These are phyloP conservation scores for Grus americana DNA, from an alignment of 2,113 vertebrate species.

Conservation along the genomic window DNA sequence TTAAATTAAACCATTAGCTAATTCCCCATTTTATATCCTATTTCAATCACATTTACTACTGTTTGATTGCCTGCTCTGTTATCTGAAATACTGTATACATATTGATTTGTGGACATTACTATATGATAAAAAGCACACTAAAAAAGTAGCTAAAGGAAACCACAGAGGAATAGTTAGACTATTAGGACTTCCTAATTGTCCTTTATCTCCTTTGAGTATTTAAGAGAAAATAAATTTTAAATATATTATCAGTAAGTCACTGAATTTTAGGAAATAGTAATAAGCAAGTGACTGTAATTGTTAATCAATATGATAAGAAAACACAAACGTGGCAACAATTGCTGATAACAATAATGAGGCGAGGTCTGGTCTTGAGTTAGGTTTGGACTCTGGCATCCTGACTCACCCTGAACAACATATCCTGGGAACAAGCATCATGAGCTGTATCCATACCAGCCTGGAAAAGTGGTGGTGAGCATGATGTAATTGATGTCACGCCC, in stretches of 20 bases:
- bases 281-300: neutral
- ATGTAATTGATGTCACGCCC: neutral
- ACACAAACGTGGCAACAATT: neutral
- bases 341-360: neutral
- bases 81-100: slow-evolving; percentile 14
- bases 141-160: slow-evolving; percentile 19
- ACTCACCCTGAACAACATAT: neutral
- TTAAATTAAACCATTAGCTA: slow-evolving; percentile 41
- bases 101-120: slow-evolving; percentile 31
- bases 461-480: neutral
- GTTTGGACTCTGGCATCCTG: neutral
- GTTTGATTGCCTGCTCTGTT: neutral
- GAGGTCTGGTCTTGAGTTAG: neutral
- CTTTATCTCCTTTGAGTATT: neutral
- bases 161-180: neutral
- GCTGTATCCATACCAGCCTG: neutral
- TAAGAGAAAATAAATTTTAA: neutral
- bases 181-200: neutral
- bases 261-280: neutral
- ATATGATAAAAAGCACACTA: neutral
- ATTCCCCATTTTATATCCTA: slow-evolving; percentile 28
- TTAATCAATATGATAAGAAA: neutral
- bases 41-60: slow-evolving; percentile 33
- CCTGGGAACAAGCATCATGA: neutral
- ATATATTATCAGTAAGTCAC: neutral